phyloP scores from a whole-genome alignment of 2,113 vertebrate genomes.

The Lepus timidus region DNA sequence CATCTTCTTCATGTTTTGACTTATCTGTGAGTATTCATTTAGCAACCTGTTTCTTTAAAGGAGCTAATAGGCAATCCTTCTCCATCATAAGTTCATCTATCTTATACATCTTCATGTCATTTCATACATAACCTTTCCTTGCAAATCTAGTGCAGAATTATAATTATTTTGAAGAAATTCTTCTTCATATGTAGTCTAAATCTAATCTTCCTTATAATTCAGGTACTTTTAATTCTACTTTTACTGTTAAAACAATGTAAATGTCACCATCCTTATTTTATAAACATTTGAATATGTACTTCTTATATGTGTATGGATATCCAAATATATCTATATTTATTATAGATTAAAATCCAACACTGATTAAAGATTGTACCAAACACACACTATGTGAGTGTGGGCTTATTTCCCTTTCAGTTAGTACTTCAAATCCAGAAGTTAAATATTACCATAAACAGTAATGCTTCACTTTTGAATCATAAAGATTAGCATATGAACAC shows the following conservation, averaged over 20 bases:
- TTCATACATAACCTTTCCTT: neutral
- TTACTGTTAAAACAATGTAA: slow-evolving; percentile 23
- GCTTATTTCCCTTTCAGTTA: slow-evolving; percentile 10
- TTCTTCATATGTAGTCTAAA: slow-evolving; percentile 37
- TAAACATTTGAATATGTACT: slow-evolving; percentile 36
- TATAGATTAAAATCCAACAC: neutral
- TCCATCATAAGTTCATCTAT: neutral
- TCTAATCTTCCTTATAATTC: neutral
- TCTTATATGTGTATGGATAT: neutral
- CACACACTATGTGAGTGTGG: neutral
- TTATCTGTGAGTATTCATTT: slow-evolving; percentile 8
- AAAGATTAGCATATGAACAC: neutral
- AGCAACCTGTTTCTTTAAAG: neutral
- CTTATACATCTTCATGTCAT: neutral
- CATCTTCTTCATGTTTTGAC: neutral
- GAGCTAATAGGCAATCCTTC: neutral
- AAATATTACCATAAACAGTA: neutral
- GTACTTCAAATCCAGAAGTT: slow-evolving; percentile 20
- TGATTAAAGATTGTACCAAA: neutral
- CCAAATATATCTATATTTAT: slow-evolving; percentile 15
- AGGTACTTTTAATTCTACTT: neutral
- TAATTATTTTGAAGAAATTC: slow-evolving; percentile 30
- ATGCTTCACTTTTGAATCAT: slow-evolving; percentile 4
- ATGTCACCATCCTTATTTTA: slow-evolving; percentile 42
- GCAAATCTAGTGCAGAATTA: neutral